phyloP scores from a whole-genome alignment of 2,113 vertebrate genomes.

The Aegotheles bennettii region DNA sequence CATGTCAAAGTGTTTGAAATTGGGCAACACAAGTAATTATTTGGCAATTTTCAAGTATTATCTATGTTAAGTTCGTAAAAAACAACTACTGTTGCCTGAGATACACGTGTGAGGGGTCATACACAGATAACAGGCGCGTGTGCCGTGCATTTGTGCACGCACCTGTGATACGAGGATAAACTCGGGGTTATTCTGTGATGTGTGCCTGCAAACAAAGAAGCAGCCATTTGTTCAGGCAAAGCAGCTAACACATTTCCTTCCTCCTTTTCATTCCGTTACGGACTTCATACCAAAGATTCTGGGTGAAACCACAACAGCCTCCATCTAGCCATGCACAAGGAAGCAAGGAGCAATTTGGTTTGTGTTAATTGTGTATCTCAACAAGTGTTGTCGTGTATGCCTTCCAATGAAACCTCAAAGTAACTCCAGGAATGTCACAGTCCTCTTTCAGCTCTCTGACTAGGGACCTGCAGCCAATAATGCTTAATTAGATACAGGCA shows the following conservation, averaged over 20 bases:
- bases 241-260: not conserved
- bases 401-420: not conserved
- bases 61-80: not conserved
- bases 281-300: not conserved
- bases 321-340: not conserved
- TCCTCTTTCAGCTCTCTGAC: not conserved
- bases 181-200: not conserved
- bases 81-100: not conserved
- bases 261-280: not conserved
- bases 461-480: not conserved
- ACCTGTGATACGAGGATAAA: not conserved
- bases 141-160: not conserved
- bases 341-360: not conserved
- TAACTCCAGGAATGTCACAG: not conserved
- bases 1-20: not conserved
- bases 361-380: not conserved
- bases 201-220: not conserved
- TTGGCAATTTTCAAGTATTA: not conserved
- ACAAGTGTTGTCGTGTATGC: not conserved
- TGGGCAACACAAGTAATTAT: not conserved
- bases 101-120: not conserved
- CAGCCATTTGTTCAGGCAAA: not conserved
- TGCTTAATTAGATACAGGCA: not conserved
- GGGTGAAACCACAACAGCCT: not conserved
- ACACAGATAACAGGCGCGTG: not conserved